Evolutionary conservation across 2,888 invertebrate species (phyloP).

Genomic region (Oligia strigilis): DNA sequence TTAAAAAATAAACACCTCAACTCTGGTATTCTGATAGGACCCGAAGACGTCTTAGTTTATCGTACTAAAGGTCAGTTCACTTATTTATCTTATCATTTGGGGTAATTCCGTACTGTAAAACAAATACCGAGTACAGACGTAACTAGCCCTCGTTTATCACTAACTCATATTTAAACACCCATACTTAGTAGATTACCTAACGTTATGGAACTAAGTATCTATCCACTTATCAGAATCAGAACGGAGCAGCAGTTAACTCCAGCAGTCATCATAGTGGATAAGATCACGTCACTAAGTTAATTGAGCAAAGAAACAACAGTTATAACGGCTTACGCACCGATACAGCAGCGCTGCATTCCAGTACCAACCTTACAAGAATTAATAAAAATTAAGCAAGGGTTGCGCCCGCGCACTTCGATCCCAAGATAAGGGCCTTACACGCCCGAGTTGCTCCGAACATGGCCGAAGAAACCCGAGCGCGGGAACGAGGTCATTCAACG

Average conservation of each 20-base stretch:
- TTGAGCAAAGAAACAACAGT: conserved; percentile 69
- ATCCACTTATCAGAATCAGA: conserved; percentile 65
- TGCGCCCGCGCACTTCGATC: conserved; percentile 85
- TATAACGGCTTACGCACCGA: conserved; percentile 63
- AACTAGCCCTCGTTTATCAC: conserved; percentile 51
- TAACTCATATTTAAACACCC: conserved; percentile 61
- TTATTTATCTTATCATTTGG: conserved; percentile 40
- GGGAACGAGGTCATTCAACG: conserved; percentile 81
- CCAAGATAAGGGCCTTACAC: conserved; percentile 80
- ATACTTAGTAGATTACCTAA: conserved; percentile 55
- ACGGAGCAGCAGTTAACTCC: conserved; percentile 55
- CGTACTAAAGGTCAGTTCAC: conserved; percentile 14
- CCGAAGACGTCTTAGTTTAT: neutral
- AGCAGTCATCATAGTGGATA: conserved; percentile 62
- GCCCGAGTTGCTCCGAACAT: conserved; percentile 78
- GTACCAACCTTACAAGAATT: conserved; percentile 63
- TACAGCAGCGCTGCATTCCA: conserved; percentile 68
- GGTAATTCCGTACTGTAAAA: conserved; percentile 25
- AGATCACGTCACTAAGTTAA: conserved; percentile 67
- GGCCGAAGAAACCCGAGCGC: conserved; percentile 80
- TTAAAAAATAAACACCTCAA: no score
- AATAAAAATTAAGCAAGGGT: conserved; percentile 72
- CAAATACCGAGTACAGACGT: conserved; percentile 13
- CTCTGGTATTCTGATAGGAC: neutral
- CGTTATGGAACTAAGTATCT: conserved; percentile 58